Base-by-base conservation (phyloP, 2,797 vertebrate species). In the Enteromius trimaculatus region DNA sequence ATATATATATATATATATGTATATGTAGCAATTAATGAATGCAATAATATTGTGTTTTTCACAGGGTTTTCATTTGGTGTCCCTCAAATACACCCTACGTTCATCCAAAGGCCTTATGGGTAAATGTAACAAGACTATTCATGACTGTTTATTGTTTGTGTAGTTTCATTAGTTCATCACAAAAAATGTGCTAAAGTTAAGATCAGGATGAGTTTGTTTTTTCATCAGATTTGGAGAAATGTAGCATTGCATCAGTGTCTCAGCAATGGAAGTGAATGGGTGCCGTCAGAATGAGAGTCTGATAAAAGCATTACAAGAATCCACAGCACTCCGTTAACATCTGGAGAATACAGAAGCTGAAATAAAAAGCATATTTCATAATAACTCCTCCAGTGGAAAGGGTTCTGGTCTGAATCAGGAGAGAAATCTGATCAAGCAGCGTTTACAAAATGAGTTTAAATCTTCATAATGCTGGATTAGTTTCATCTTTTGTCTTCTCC, bases 81-180 rank as follows among this genome's bases (percentile, higher is more conserved):
- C 85, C 97, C 97, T 88, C 97, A 98, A 85, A 97, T 99, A 92
- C 98, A 99, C 90, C 97, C 97, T 17, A 96, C 97, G n/a, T 98
- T 99, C 91, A 97, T 99, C 93, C 98, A 98, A 88, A 96, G 97
- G 93, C 96, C 97, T 89, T 99, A 98, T 71, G 98, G 98, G 98
- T 99, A 96, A 93, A 96, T 96, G 17, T 55, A 29, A 70, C 31
- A 21, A 26, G 1, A 29, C 37, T 34, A 60, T 4, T 49, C 1
- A 44, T 23, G 13, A 26, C 1, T 68, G 11, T 23, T 2, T 39
- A 6, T 51, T 71, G 11, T 68, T 49, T 49, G 4, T 69, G 7
- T 58, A 49, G 1, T 39, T 37, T 26, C 14, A 53, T 37, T 34
- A 19, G 3, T 62, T 74, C 39, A 42, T 42, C 39, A 42, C 39